Base-by-base conservation (phyloP, 2,888 invertebrate species). In the Laspeyria flexula region DNA sequence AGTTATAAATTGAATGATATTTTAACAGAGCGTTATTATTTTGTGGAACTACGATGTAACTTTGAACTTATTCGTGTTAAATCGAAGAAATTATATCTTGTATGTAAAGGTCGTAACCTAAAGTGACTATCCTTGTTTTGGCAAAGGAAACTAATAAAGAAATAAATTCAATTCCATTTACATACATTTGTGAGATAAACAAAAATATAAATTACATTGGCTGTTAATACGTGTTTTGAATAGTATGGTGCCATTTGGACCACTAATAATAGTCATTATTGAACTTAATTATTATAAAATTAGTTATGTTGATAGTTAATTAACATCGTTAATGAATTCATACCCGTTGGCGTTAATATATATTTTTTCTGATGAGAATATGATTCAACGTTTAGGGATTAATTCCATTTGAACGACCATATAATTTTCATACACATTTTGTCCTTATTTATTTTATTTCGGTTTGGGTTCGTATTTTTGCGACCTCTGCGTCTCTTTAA, bases 51-150 rank as follows among this genome's bases (percentile, higher is more conserved):
- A n/a, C n/a, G n/a, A n/a, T n/a, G n/a, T n/a, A n/a, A n/a, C n/a
- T n/a, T n/a, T n/a, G n/a, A n/a, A n/a, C n/a, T n/a, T n/a, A n/a
- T n/a, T n/a, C n/a, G n/a, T n/a, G n/a, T n/a, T n/a, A n/a, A n/a
- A n/a, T n/a, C n/a, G n/a, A n/a, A n/a, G n/a, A n/a, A n/a, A n/a
- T n/a, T n/a, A n/a, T n/a, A n/a, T n/a, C n/a, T n/a, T n/a, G n/a
- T n/a, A n/a, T n/a, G n/a, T n/a, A n/a, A n/a, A n/a, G 5, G 21
- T 21, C 21, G 21, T 21, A 21, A 21, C 21, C 37, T 18, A 37
- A 47, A 60, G 39, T 53, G 16, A 25, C 39, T 60, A 53, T 45
- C 37, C 46, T 53, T 55, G 53, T 65, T 62, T 55, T 51, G 42
- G 49, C 53, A 44, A 37, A 39, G 47, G 18, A 49, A 53, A 40